A percentile compares a stretch with the other conserved stretches of the same genome.
Evolutionary conservation across 2,113 vertebrate species (phyloP).

Genomic region (Monarcha castaneiventris): DNA sequence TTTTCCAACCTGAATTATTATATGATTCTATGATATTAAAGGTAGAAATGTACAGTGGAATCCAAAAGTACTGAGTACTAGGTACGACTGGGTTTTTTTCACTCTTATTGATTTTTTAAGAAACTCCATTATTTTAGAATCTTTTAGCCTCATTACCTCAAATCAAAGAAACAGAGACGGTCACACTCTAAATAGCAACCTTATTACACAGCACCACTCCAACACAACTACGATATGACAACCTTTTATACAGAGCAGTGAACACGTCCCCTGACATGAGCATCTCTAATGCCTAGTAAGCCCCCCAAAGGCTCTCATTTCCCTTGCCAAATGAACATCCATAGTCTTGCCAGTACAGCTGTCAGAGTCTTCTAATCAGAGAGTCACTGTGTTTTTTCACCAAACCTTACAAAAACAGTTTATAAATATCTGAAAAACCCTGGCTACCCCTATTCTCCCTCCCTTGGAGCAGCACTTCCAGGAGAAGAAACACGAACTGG

Average conservation of each 20-base stretch:
- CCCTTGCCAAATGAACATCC: neutral
- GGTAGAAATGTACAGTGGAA: neutral
- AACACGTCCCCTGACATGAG: neutral
- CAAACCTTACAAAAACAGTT: neutral
- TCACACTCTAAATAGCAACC: neutral
- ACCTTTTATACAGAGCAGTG: neutral
- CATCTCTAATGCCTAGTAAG: neutral
- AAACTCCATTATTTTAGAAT: neutral
- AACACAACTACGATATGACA: neutral
- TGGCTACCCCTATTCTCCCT: neutral
- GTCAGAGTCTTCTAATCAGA: neutral
- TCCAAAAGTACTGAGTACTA: neutral
- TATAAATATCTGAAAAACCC: neutral
- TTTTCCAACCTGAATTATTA: neutral
- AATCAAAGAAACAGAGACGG: neutral
- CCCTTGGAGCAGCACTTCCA: neutral
- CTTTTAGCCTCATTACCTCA: neutral
- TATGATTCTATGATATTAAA: neutral
- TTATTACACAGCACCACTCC: neutral
- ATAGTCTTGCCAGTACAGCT: neutral
- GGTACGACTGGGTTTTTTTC: neutral
- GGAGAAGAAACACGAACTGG: neutral
- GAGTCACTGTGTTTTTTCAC: neutral
- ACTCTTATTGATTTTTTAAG: neutral
- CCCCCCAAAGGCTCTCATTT: neutral